These are phyloP conservation scores for Troglohyphantes excavatus DNA, from an alignment of 2,888 invertebrate species.

Conservation along the genomic window DNA sequence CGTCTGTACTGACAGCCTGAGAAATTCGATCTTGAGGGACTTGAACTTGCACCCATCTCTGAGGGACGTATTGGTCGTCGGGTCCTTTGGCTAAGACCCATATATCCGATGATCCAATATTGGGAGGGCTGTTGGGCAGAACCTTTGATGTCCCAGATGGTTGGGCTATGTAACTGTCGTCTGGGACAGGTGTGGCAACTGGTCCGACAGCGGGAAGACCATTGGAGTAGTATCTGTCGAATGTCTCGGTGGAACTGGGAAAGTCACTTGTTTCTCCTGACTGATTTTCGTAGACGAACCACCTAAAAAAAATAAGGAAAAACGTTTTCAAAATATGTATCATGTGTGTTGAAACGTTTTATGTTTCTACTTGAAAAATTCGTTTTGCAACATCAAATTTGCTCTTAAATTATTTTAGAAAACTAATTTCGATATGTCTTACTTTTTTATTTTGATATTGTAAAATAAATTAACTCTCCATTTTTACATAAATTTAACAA, in stretches of 20 bases:
- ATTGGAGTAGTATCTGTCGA: constrained; percentile 60
- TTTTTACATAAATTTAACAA: too few relatives aligned
- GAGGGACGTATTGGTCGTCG: constrained; percentile 39
- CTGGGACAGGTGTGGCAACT: constrained; percentile 73
- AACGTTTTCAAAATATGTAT: neutral
- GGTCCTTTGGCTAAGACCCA: constrained; percentile 58
- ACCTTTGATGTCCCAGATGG: constrained; percentile 42
- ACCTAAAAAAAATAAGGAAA: constrained; percentile 14
- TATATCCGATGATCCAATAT: constrained; percentile 21
- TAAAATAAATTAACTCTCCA: too few relatives aligned
- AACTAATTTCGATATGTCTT: neutral
- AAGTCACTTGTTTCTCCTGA: constrained; percentile 28
- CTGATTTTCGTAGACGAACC: constrained; percentile 59
- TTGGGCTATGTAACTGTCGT: constrained; percentile 54
- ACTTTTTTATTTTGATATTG: too few relatives aligned
- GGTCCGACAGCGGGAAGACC: constrained; percentile 60
- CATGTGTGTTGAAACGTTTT: too few relatives aligned
- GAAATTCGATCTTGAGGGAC: neutral
- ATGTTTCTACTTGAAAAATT: too few relatives aligned
- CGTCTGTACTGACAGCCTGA: constrained; percentile 22
- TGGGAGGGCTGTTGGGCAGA: neutral
- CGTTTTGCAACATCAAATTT: too few relatives aligned
- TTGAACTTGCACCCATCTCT: constrained; percentile 56
- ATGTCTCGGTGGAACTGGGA: constrained; percentile 38
- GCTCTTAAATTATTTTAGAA: neutral